Evolutionary conservation across 2,797 vertebrate species (phyloP).

Genomic region (Eupleurogrammus muticus): DNA sequence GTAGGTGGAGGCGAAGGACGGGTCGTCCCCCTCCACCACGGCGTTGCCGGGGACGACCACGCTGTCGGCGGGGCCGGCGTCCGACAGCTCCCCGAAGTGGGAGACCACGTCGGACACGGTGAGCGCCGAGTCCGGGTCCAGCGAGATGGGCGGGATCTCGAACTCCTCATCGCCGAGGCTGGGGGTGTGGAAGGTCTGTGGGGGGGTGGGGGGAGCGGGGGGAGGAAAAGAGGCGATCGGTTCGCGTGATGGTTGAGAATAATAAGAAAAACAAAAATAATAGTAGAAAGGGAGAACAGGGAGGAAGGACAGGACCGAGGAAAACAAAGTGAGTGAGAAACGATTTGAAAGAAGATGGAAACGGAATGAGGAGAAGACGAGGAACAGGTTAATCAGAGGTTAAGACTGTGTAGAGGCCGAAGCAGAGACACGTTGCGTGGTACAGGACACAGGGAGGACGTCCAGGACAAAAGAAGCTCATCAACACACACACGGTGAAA

Average conservation of each 20-base stretch:
- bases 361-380: not conserved
- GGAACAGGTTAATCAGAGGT: not conserved
- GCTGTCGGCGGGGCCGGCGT: constrained; percentile 81
- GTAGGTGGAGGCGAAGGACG: constrained; percentile 84
- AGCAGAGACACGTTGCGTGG: not conserved
- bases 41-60: constrained; percentile 75
- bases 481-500: not conserved
- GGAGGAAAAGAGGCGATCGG: not conserved
- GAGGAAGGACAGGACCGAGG: not conserved
- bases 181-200: constrained; percentile 93
- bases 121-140: constrained; percentile 91
- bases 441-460: not conserved
- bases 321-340: constrained; percentile 9
- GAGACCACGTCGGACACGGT: constrained; percentile 91
- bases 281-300: not conserved
- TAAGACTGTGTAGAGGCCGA: not conserved
- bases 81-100: constrained; percentile 90
- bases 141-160: constrained; percentile 93
- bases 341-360: not conserved
- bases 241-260: too few species aligned
- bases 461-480: not conserved
- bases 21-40: constrained; percentile 83
- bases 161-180: constrained; percentile 95
- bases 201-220: constrained; percentile 7
- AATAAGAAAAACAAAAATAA: not conserved